Percentiles rank a stretch among this genome's conserved stretches.
These are phyloP conservation scores for Stegana nigrithorax DNA, from an alignment of 2,888 invertebrate species.

Conservation along the genomic window DNA sequence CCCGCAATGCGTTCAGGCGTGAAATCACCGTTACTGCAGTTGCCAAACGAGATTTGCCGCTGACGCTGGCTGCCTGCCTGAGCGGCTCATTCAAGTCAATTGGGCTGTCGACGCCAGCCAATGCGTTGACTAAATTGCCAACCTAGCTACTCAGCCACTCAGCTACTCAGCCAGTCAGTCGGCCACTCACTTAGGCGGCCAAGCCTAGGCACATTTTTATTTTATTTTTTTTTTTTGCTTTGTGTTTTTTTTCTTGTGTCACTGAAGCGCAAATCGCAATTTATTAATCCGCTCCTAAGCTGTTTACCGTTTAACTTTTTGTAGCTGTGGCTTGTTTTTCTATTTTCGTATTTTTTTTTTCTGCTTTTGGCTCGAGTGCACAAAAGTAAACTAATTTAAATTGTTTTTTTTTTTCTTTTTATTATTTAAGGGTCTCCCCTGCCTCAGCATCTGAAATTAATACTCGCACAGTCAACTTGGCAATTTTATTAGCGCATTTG, in stretches of 20 bases:
- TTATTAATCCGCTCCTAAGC: conserved; percentile 45
- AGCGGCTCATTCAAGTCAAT: conserved; percentile 6
- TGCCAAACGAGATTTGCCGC: background rate
- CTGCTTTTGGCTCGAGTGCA: conserved; percentile 16
- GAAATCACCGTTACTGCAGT: background rate
- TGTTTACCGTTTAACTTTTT: conserved; percentile 28
- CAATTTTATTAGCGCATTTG: too few species aligned
- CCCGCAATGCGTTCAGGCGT: background rate
- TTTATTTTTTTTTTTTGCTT: background rate
- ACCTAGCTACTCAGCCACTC: too few species aligned
- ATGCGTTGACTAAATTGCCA: too few species aligned
- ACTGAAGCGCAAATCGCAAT: conserved; percentile 51
- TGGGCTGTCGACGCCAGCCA: background rate
- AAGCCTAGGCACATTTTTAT: background rate
- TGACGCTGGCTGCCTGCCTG: too few species aligned
- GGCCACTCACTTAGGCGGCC: too few species aligned
- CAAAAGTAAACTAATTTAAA: background rate
- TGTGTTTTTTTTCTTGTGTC: conserved; percentile 22
- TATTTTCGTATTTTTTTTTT: too few species aligned
- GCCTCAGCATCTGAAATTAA: background rate
- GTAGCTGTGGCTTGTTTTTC: conserved; percentile 26
- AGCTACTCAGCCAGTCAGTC: too few species aligned
- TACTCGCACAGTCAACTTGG: too few species aligned
- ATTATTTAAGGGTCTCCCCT: background rate
- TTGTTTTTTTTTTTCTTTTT: background rate